phyloP scores from a whole-genome alignment of 2,888 invertebrate species.

The Cancer borealis region DNA sequence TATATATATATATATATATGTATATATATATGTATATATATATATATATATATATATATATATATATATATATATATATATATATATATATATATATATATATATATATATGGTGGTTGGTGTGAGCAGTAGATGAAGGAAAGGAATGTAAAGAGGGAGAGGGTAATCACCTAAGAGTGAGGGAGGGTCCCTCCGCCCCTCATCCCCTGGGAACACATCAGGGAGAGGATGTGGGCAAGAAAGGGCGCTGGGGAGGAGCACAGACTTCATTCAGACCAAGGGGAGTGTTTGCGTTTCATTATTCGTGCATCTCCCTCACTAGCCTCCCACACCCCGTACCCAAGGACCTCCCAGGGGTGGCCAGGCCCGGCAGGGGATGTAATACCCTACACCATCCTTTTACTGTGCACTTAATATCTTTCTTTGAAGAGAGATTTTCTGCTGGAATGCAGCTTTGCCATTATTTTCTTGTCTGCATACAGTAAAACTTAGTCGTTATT shows the following conservation, averaged over 20 bases:
- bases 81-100: slow-evolving; percentile 53
- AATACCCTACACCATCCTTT: not conserved
- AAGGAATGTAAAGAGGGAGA: not conserved
- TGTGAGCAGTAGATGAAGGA: not conserved
- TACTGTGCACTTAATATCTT: not conserved
- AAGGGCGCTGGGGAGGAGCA: not conserved
- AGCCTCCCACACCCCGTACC: not conserved
- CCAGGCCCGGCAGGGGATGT: not conserved
- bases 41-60: slow-evolving; percentile 33
- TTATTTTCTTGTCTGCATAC: not conserved
- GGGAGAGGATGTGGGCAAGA: not conserved
- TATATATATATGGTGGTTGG: slow-evolving; percentile 41
- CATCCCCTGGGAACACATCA: not conserved
- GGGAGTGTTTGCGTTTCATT: slow-evolving; percentile 6
- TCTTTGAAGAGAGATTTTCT: not conserved
- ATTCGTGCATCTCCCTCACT: not conserved
- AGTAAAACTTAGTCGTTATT: not conserved
- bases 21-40: slow-evolving; percentile 28
- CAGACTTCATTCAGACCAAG: not conserved
- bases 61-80: slow-evolving; percentile 32
- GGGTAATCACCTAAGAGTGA: not conserved
- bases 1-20: slow-evolving; percentile 42
- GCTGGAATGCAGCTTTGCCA: not conserved
- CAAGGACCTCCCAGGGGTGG: not conserved
- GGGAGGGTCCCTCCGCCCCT: not conserved